A percentile compares a stretch with the other conserved stretches of the same genome.
These are phyloP conservation scores for Stegastes partitus DNA, from an alignment of 2,113 vertebrate genomes.

Conservation along the genomic window DNA sequence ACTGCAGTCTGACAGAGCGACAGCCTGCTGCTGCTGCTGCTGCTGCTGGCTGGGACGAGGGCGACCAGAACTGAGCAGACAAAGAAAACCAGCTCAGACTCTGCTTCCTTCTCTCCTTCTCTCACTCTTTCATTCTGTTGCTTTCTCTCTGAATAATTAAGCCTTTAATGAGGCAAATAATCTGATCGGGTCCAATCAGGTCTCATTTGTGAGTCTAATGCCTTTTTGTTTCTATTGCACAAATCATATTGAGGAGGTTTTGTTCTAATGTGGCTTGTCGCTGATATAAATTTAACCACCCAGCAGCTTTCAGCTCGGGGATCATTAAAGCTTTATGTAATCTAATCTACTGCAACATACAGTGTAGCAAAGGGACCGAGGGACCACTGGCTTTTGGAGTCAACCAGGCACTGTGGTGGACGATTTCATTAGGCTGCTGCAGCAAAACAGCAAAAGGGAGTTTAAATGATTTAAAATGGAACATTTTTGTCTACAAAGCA, in stretches of 20 bases:
- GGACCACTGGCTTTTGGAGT: not conserved
- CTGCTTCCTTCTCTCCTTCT: slow-evolving; percentile 4
- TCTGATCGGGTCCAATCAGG: slow-evolving; percentile 42
- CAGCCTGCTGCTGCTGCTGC: slow-evolving; percentile 33
- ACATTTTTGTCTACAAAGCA: rapidly evolving
- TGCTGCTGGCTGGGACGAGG: slow-evolving; percentile 14
- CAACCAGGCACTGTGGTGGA: slow-evolving; percentile 3
- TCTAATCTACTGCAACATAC: slow-evolving; percentile 53
- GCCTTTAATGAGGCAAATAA: slow-evolving; percentile 47
- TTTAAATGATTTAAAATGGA: not conserved
- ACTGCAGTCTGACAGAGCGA: slow-evolving; percentile 40
- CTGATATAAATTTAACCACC: slow-evolving; percentile 59
- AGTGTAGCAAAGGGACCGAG: slow-evolving; percentile 27
- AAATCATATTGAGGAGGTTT: slow-evolving; percentile 28
- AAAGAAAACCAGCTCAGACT: not conserved
- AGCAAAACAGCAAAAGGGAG: rapidly evolving
- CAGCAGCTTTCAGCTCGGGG: slow-evolving; percentile 40
- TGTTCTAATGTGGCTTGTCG: slow-evolving; percentile 20
- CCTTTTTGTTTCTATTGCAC: slow-evolving; percentile 20
- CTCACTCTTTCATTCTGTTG: not conserved
- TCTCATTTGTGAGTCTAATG: slow-evolving; percentile 32
- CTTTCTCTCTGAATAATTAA: slow-evolving; percentile 23
- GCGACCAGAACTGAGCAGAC: slow-evolving; percentile 9
- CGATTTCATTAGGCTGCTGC: not conserved
- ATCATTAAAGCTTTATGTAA: slow-evolving; percentile 69